A percentile compares a stretch with the other conserved stretches of the same genome.
Evolutionary conservation across 92 coral and sea anemone species (phyloP).

Genomic region (Epizoanthus fatuus): DNA sequence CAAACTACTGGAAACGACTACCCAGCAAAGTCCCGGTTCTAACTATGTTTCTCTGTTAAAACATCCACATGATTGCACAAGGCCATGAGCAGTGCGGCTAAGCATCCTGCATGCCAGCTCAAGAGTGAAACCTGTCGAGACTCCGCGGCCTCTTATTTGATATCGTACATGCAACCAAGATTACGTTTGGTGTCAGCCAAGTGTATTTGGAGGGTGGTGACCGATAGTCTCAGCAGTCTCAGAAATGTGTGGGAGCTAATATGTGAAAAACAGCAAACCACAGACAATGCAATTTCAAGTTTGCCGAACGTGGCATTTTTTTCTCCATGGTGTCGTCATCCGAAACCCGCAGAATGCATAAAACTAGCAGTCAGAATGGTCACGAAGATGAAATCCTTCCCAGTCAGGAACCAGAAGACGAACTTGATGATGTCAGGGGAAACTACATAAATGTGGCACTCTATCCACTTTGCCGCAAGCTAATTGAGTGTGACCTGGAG

Average conservation of each 20-base stretch:
- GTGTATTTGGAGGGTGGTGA: slow-evolving; percentile 34
- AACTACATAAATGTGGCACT: not conserved
- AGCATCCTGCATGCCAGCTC: slow-evolving; percentile 29
- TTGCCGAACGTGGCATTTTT: too few relatives aligned
- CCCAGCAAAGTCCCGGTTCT: too few relatives aligned
- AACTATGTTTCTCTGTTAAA: too few relatives aligned
- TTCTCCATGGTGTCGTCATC: not conserved
- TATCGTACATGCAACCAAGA: not conserved
- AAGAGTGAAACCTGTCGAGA: slow-evolving; percentile 33
- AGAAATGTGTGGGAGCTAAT: slow-evolving; percentile 35
- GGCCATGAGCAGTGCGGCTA: not conserved
- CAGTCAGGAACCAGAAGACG: not conserved
- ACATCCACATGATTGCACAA: too few relatives aligned
- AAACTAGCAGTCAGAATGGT: not conserved
- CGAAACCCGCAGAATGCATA: not conserved
- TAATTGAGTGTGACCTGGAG: slow-evolving; percentile 34
- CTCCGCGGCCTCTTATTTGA: not conserved
- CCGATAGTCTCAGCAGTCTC: slow-evolving; percentile 3
- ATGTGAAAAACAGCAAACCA: not conserved
- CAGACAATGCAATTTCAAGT: too few relatives aligned
- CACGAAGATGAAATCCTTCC: not conserved
- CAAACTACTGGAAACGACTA: too few relatives aligned
- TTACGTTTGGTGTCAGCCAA: slow-evolving; percentile 24
- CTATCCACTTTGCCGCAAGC: not conserved
- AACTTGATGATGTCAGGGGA: not conserved